Evolutionary conservation across 2,113 vertebrate genomes (phyloP).

Genomic region (Rousettus leschenaultii): DNA sequence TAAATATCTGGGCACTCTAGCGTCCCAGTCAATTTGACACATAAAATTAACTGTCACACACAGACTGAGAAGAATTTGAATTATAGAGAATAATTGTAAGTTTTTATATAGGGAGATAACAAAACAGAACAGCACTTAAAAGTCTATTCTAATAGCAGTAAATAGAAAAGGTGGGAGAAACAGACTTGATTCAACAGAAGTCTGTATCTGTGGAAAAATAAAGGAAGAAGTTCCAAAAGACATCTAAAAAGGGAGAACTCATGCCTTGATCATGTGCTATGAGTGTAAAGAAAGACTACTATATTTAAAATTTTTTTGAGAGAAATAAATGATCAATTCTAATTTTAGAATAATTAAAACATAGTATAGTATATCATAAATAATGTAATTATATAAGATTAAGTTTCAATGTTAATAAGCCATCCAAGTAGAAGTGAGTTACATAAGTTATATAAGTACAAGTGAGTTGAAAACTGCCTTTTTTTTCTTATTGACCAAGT

Average conservation of each 20-base stretch:
- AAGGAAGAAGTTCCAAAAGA: background rate
- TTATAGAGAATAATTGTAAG: background rate
- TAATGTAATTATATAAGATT: background rate
- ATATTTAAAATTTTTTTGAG: background rate
- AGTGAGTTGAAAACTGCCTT: background rate
- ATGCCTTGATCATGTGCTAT: background rate
- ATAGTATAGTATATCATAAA: background rate
- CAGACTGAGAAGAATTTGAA: background rate
- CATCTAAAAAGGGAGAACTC: background rate
- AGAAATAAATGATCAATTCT: background rate
- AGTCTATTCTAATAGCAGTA: background rate
- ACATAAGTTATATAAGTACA: background rate
- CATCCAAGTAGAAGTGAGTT: background rate
- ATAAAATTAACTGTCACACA: background rate
- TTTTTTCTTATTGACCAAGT: background rate
- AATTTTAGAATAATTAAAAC: constrained; percentile 16
- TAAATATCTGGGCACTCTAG: background rate
- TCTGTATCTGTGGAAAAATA: background rate
- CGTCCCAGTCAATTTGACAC: background rate
- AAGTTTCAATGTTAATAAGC: background rate
- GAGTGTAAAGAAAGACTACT: background rate
- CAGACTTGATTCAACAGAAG: background rate
- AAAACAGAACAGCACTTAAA: background rate
- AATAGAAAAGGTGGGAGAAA: background rate
- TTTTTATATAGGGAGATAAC: background rate